Evolutionary conservation across 2,113 vertebrate genomes (phyloP).

Genomic region (Pluvianellus socialis): DNA sequence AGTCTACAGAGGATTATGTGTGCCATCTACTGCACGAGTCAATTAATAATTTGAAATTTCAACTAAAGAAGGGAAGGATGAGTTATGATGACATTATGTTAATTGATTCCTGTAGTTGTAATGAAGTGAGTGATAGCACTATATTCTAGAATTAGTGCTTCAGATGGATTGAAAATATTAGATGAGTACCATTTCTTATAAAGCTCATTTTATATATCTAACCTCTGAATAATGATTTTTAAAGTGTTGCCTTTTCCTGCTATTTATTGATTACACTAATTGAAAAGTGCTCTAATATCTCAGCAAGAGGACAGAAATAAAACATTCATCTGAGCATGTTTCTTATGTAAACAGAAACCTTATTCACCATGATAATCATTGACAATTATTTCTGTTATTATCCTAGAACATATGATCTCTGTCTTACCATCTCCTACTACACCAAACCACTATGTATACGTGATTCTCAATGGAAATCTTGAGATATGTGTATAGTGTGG

Average conservation of each 20-base stretch:
- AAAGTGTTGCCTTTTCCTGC: conserved; percentile 11
- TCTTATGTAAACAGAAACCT: neutral
- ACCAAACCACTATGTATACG: neutral
- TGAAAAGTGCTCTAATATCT: neutral
- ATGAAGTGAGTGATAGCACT: neutral
- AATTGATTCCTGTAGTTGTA: conserved; percentile 40
- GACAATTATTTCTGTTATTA: neutral
- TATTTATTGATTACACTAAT: conserved; percentile 43
- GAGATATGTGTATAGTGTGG: neutral
- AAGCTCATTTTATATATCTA: conserved; percentile 22
- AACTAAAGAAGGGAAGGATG: neutral
- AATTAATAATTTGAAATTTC: conserved; percentile 42
- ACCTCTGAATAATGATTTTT: conserved; percentile 25
- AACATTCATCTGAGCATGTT: neutral
- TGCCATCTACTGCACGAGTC: conserved; percentile 1
- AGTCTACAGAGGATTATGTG: neutral
- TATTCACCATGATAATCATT: neutral
- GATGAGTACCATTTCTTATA: conserved; percentile 2
- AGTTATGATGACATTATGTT: conserved; percentile 9
- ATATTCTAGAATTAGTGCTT: neutral
- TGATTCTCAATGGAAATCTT: neutral
- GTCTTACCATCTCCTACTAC: neutral
- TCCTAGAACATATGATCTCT: neutral
- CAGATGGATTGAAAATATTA: neutral
- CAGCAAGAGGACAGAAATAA: neutral